Evolutionary conservation across 2,797 vertebrate genomes (phyloP), one percentile per base, ranked within the genome.

Genomic region (Aselliscus stoliczkanus): DNA sequence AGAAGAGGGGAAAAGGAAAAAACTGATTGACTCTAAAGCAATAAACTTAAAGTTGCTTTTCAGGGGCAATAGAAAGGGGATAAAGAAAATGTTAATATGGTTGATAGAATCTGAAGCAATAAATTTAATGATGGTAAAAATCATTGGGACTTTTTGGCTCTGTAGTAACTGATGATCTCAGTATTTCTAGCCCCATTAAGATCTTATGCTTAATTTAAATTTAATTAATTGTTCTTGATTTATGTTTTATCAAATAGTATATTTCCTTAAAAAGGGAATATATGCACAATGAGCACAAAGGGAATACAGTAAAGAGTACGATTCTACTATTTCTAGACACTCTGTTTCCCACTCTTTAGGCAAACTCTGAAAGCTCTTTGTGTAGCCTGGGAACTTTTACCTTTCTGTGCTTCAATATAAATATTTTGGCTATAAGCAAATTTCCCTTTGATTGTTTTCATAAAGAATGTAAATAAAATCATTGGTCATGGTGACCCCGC

Each of bases 211-310:
- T 93, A 18, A 64, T 83, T 94, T 96, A 75, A 75, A 62, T 84
- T 93, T 79, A 72, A 80, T 69, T 95, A 54, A 75, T 58, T 75
- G 29, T 88, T 52, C 20, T 18, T 93, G 25, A 77, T 86, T 94
- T 67, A 69, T 90, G 67, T 47, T 72, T 82, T 79, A 67, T 60
- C 17, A 77, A 77, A 67, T 56, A 67, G 18, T 39, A 7, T 44
- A 54, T 80, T 91, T 73, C 37, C 52, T 94, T 80, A 47, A n/a
- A 75, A 96, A 67, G 4, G 18, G 27, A 73, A n/a, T 34, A 37
- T 62, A 42, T 37, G 5, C 18, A 80, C 1, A 15, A 37, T n/a
- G 10, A 58, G 7, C 31, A 58, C 29, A 65, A 91, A 76, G 10
- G n/a, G 37, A 47, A 60, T 29, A 27, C 1, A 73, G 25, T 25